Base-by-base conservation (phyloP, 2,797 vertebrate genomes). In the Schizopygopsis pylzovi region DNA sequence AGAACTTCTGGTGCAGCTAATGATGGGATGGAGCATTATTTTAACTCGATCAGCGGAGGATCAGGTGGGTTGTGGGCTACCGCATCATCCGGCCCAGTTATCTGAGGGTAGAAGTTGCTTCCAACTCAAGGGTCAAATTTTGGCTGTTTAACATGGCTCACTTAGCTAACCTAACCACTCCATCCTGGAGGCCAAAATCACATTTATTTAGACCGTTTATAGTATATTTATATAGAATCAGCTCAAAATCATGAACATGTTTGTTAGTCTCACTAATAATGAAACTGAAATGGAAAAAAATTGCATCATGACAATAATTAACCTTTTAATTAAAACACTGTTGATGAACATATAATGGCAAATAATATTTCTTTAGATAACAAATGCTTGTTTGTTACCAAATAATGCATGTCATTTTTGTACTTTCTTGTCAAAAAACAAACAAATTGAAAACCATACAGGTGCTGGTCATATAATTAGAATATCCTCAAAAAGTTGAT, bases 21-120 rank as follows among this genome's bases (percentile, higher is more conserved):
- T 85, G 56, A 72, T 75, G 43, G 43, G 72, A 78, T 68, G 16
- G 7, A 78, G 16, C 28, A 28, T 59, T 84, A 43, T 77, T 77
- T 77, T 41, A 45, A 76, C 28, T 59, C 20, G 33, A 67, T 49
- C 79, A n/a, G 18, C 2, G 28, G 25, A 11, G 47, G n/a, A 79
- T 79, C 61, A 59, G 73, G 82, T 84, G 45, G 59, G 20, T 41
- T 59, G 45, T 37, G 72, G 72, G 71, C 43, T 33, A 4, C 54
- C 68, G 16, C 39, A 0, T 15, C 41, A 68, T 45, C 39, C n/a
- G 41, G 37, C 52, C 6, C 4, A 59, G 81, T 61, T 33, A 73
- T 73, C 56, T 61, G 39, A 61, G 54, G 70, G 9, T 28, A 82
- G 15, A 54, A 39, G 59, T 41, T 47, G 28, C 59, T 83, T 47